Conservation (phyloP, 1,140 invertebrate species). For the Drosophila rhopaloa region DNA sequence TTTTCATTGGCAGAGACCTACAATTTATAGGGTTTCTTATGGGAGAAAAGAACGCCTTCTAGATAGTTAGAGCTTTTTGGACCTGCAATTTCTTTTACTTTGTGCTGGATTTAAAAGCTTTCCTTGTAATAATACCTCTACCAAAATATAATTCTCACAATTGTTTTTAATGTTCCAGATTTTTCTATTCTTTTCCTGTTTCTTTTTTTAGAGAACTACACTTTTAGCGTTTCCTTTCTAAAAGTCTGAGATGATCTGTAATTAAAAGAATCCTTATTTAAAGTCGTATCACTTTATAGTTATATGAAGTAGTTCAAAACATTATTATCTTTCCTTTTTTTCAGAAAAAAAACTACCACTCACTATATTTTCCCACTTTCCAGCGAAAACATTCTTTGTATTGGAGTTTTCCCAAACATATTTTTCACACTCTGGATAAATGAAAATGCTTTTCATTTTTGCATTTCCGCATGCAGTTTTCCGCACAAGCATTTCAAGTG, state of each 20-base stretch:
- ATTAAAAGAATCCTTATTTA: no score
- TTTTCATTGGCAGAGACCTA: constrained; percentile 19
- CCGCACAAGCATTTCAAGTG: constrained; percentile 16
- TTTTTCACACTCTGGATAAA: constrained; percentile 46
- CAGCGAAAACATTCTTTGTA: constrained; percentile 13
- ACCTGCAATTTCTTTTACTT: constrained; percentile 2
- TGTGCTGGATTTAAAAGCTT: not conserved
- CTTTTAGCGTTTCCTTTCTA: no score
- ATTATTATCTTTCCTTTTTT: no score
- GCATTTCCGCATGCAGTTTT: constrained; percentile 42
- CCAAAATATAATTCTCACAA: not conserved
- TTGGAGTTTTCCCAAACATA: constrained; percentile 13
- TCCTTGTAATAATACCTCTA: not conserved
- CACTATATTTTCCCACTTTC: no score
- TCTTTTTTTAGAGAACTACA: no score
- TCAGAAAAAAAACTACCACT: no score
- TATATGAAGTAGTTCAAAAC: no score
- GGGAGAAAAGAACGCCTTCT: not conserved
- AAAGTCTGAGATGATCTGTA: no score
- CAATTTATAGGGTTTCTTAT: constrained; percentile 23
- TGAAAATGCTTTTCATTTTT: constrained; percentile 48
- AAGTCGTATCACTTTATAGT: no score
- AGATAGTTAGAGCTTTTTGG: not conserved
- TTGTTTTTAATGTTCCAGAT: no score
- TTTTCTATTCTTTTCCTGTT: not conserved